phyloP scores from a whole-genome alignment of 2,113 vertebrate species.

The Pelecanoides urinatrix region DNA sequence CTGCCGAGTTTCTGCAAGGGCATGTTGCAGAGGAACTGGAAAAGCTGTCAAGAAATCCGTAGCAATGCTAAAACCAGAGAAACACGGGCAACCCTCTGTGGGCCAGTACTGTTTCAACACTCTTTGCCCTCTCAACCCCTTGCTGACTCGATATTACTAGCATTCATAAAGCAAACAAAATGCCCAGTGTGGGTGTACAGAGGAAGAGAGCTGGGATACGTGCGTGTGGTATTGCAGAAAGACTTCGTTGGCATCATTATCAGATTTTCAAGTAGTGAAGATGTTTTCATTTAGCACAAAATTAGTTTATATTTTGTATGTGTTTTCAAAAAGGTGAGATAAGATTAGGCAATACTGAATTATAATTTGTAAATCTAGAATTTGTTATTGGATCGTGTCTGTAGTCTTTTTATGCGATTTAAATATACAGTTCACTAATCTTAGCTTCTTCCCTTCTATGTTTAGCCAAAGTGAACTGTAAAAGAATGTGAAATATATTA shows the following conservation, averaged over 20 bases:
- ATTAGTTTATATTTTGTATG: background rate
- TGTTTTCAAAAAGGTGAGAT: background rate
- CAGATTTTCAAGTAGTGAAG: background rate
- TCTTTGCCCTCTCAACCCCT: background rate
- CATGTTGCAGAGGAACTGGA: background rate
- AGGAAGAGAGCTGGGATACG: background rate
- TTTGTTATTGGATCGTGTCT: background rate
- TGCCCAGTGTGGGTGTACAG: accelerated
- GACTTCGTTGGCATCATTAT: background rate
- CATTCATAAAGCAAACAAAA: background rate
- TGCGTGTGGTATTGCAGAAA: background rate
- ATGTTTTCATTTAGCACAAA: background rate
- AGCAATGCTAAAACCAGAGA: background rate
- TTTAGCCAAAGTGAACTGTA: constrained; percentile 71
- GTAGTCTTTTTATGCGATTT: constrained; percentile 31
- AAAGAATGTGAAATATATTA: constrained; percentile 73
- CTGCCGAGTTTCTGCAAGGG: background rate
- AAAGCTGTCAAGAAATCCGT: background rate
- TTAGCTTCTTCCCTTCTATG: constrained; percentile 41
- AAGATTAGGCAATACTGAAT: background rate
- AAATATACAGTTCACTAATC: constrained; percentile 32
- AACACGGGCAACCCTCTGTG: background rate
- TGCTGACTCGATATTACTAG: background rate
- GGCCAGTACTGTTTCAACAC: background rate
- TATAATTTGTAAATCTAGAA: background rate